Evolutionary conservation across 2,888 invertebrate species (phyloP), one percentile per base, ranked within the genome.

Genomic region (Amphimallon solstitiale): DNA sequence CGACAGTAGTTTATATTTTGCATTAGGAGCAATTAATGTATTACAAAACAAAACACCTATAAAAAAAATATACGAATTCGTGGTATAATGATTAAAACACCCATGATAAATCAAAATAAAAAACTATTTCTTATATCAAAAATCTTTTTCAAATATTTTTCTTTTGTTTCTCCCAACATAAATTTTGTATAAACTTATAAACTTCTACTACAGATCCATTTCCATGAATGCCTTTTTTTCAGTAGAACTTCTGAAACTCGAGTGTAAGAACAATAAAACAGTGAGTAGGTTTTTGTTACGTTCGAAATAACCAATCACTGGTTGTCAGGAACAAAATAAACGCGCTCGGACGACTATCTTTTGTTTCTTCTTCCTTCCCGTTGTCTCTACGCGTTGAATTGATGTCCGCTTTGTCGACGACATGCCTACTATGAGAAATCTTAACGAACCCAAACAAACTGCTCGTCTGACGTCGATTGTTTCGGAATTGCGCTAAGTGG

Each of bases 281-380:
- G 51, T 12, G n/a, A 51, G 51, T 35, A 48, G 48, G 51, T 51
- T 51, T 51, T 51, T 51, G 35, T 35, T 35, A 35, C 51, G 51
- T 35, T 51, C 15, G 51, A 51, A 51, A 51, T 51, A 51, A 51
- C 51, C 51, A 51, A 51, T 51, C 51, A 51, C 51, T 15, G 51
- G 51, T 51, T 51, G 51, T 51, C 51, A 51, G 51, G 51, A 51
- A 51, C 35, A 51, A 51, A 51, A 51, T 51, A 51, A 51, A 37
- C 51, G 51, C 12, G 35, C 51, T 35, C 35, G 51, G 35, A 17
- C 51, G 35, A n/a, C 17, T 51, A 51, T 51, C 51, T 35, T 35
- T 51, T 51, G 35, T 35, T 51, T 35, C 51, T 51, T 51, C 51
- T 35, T 35, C 51, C 17, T 51, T 51, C 29, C 48, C 48, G 48